These are phyloP conservation scores for Yponomeuta malinellus DNA, from an alignment of 2,888 invertebrate genomes.

Conservation along the genomic window DNA sequence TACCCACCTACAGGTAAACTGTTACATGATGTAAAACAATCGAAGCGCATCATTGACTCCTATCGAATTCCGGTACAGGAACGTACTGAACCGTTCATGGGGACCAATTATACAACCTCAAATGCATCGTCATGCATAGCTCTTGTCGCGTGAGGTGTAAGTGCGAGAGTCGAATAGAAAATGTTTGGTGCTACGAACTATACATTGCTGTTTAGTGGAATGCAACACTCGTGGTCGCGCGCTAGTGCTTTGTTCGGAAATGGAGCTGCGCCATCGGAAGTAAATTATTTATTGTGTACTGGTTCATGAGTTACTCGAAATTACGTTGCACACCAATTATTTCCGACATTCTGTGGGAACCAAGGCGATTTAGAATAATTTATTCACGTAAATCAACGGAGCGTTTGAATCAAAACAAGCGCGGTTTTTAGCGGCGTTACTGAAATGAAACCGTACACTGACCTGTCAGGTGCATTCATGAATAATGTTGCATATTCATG, in stretches of 20 bases:
- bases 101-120: neutral
- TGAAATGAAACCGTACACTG: slow-evolving; percentile 36
- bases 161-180: too few relatives aligned
- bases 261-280: slow-evolving; percentile 58
- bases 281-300: slow-evolving; percentile 40
- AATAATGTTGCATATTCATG: slow-evolving; percentile 48
- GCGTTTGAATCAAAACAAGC: slow-evolving; percentile 56
- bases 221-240: slow-evolving; percentile 28
- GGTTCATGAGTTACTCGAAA: neutral
- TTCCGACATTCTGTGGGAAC: slow-evolving; percentile 34
- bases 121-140: too few relatives aligned
- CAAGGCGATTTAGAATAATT: slow-evolving; percentile 40
- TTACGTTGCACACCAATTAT: neutral
- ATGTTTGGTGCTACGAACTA: too few relatives aligned
- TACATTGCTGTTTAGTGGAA: neutral
- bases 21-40: slow-evolving; percentile 6
- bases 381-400: slow-evolving; percentile 51
- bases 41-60: neutral
- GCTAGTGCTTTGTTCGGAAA: slow-evolving; percentile 51
- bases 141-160: too few relatives aligned
- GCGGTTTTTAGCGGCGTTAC: slow-evolving; percentile 32
- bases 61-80: slow-evolving; percentile 1
- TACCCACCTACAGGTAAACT: neutral
- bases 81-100: neutral
- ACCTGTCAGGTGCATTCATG: slow-evolving; percentile 51